Evolutionary conservation across 2,797 vertebrate species (phyloP), one percentile per base, ranked within the genome.

Genomic region (Zenarchopterus dispar): DNA sequence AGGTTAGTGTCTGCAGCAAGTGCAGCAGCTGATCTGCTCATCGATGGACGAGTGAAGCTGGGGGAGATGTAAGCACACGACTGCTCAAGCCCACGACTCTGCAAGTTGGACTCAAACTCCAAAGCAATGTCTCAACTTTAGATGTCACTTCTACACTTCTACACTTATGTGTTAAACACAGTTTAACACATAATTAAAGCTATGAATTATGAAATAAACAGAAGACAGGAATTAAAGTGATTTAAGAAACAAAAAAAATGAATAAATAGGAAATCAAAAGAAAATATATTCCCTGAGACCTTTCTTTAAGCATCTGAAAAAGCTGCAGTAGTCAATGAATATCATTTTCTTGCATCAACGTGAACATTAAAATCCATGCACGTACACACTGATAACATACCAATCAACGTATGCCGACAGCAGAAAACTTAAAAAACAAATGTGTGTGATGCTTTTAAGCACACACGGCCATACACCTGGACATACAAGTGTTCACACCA

Each of bases 11-110:
- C 78, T 67, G 68, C 75, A 78, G 85, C 82, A 81, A 84, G 62
- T 76, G 67, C 72, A 41, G 75, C 60, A 77, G 86, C 81, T 84
- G 81, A 56, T 72, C 83, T 63, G 62, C 74, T 81, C 67, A 33
- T 70, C 60, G 43, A 70, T 84, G 62, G 73, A 78, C 69, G 79
- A 78, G 76, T 62, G 81, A 73, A 62, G 60, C 67, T 72, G 71
- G 74, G 23, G 15, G 65, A 65, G 72, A 75, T 56, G 65, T 76
- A 67, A 83, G 70, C 77, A 71, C 71, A 80, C 57, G 58, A 43
- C 73, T 67, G 69, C 62, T 70, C 70, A 73, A 69, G 77, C 56
- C 58, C 49, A 73, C 44, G 65, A 62, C 60, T 75, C 75, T 65
- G 74, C 76, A 65, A 46, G 67, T 77, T 81, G 64, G 75, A 70